phyloP scores from a whole-genome alignment of 2,113 vertebrate genomes.

The Sarotherodon lohbergeri region DNA sequence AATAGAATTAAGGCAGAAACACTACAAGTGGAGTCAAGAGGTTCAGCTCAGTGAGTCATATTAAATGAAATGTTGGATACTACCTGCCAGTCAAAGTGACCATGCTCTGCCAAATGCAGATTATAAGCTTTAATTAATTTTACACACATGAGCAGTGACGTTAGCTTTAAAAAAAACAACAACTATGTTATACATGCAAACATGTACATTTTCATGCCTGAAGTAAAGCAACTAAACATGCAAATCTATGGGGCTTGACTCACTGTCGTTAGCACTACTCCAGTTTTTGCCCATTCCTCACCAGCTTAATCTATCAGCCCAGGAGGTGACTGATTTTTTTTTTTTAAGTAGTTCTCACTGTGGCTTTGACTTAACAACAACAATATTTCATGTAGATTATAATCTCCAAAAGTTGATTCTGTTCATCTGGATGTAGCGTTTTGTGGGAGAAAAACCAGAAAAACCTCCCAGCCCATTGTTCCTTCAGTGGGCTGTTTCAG shows the following conservation, averaged over 20 bases:
- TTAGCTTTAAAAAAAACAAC: fast-evolving
- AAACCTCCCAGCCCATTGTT: no score
- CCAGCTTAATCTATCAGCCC: not conserved
- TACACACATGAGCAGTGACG: fast-evolving
- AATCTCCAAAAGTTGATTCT: no score
- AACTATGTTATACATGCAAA: not conserved
- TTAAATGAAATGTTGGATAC: not conserved
- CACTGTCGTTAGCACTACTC: not conserved
- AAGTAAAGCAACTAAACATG: not conserved
- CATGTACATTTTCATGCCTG: fast-evolving
- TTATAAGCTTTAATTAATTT: not conserved
- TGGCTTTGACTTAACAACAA: not conserved
- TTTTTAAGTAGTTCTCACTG: not conserved
- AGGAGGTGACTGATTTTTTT: not conserved
- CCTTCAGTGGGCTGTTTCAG: no score
- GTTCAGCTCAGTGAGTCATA: not conserved
- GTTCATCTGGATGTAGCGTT: no score
- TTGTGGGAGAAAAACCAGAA: no score
- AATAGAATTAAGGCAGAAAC: not conserved
- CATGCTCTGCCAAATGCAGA: not conserved
- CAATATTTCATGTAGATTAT: not conserved
- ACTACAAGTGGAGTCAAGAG: not conserved
- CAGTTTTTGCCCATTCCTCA: not conserved
- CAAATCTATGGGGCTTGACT: not conserved
- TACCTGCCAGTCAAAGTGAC: not conserved